These are phyloP conservation scores for Harpalus rufipes DNA, from an alignment of 2,888 invertebrate genomes.

Conservation along the genomic window DNA sequence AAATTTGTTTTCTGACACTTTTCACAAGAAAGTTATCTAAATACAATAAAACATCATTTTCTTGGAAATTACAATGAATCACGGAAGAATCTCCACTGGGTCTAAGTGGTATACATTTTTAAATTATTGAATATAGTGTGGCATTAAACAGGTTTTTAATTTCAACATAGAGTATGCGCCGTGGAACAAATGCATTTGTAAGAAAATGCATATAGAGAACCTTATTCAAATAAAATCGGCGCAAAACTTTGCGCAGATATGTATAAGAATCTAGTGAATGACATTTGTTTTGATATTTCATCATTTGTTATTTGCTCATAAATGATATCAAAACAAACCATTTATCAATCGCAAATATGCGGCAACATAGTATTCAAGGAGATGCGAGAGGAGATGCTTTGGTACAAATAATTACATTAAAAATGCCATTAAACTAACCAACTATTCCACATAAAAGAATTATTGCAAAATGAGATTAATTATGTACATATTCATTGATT, in stretches of 20 bases:
- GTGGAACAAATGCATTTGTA: slow-evolving; percentile 40
- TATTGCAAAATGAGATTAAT: slow-evolving; percentile 30
- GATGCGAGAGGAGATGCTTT: not conserved
- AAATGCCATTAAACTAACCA: slow-evolving; percentile 29
- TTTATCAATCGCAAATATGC: slow-evolving; percentile 41
- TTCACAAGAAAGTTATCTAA: slow-evolving; percentile 14
- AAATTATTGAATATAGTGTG: slow-evolving; percentile 31
- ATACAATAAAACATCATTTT: slow-evolving; percentile 23
- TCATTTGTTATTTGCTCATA: slow-evolving; percentile 23
- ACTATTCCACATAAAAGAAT: slow-evolving; percentile 30
- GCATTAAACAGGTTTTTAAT: slow-evolving; percentile 47
- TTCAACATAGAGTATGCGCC: slow-evolving; percentile 30
- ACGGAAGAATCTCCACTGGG: too few species aligned
- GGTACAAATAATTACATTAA: slow-evolving; percentile 11
- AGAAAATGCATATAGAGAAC: slow-evolving; percentile 33
- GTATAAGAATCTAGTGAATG: slow-evolving; percentile 21
- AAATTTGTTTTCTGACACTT: not conserved
- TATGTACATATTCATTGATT: slow-evolving; percentile 38
- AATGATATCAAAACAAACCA: slow-evolving; percentile 33
- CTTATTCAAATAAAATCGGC: slow-evolving; percentile 41
- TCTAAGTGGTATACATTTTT: slow-evolving; percentile 15
- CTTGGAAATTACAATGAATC: too few species aligned
- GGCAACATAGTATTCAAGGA: not conserved
- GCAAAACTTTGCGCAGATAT: slow-evolving; percentile 13
- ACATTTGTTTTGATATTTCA: slow-evolving; percentile 53